phyloP scores from a whole-genome alignment of 2,888 invertebrate genomes.

The Pristionchus maxplancki region DNA sequence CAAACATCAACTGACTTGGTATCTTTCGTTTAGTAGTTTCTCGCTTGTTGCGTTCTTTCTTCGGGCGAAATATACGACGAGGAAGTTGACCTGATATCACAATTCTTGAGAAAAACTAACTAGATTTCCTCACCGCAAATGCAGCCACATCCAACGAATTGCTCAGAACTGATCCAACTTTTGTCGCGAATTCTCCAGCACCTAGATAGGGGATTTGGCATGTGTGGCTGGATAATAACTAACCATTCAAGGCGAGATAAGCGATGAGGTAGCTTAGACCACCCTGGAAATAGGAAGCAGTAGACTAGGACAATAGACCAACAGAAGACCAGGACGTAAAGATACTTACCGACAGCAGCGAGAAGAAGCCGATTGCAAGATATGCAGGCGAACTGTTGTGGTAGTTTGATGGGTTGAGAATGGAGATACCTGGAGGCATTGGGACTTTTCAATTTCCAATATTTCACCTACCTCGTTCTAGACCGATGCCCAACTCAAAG shows the following conservation, averaged over 20 bases:
- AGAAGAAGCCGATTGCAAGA: background rate
- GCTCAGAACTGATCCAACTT: background rate
- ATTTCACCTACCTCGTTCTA: background rate
- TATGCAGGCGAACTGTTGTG: background rate
- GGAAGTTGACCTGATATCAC: background rate
- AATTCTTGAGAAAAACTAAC: background rate
- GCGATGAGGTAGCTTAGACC: background rate
- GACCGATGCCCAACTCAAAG: background rate
- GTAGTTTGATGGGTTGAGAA: background rate
- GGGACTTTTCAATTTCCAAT: background rate
- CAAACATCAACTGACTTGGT: background rate
- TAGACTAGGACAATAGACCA: background rate
- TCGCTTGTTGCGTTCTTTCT: background rate
- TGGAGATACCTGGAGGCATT: background rate
- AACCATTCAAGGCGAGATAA: background rate
- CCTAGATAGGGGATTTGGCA: background rate
- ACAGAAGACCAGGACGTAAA: background rate
- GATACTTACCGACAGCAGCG: background rate
- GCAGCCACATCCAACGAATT: background rate
- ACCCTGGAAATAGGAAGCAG: background rate
- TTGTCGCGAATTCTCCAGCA: background rate
- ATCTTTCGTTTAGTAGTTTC: background rate
- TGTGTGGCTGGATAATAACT: too few relatives aligned
- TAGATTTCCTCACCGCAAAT: background rate
- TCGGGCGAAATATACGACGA: background rate